phyloP scores from a whole-genome alignment of 2,797 vertebrate genomes.

The Strix occidentalis region DNA sequence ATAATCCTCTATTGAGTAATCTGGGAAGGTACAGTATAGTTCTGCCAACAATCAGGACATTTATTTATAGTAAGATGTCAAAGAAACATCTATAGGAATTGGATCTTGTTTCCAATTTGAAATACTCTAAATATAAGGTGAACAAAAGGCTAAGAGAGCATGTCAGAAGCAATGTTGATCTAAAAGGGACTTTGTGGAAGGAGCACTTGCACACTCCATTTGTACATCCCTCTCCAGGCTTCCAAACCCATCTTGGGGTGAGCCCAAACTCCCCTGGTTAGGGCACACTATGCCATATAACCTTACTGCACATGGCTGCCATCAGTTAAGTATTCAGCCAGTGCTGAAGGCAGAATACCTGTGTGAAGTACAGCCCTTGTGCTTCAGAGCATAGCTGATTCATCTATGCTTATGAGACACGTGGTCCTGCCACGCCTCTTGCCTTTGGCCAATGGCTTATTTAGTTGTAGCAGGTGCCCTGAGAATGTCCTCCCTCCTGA shows the following conservation, averaged over 20 bases:
- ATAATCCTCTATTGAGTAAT: background rate
- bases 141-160: background rate
- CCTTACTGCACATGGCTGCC: background rate
- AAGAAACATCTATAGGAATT: background rate
- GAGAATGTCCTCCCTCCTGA: background rate
- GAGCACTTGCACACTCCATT: accelerated
- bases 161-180: background rate
- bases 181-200: background rate
- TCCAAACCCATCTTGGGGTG: accelerated
- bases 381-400: background rate
- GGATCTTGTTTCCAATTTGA: background rate
- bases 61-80: background rate
- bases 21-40: background rate
- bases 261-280: background rate
- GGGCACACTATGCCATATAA: background rate
- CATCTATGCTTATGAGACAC: accelerated
- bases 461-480: background rate
- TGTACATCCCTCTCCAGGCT: background rate
- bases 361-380: background rate
- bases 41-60: background rate
- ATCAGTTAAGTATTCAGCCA: background rate
- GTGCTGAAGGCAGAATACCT: background rate
- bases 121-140: background rate
- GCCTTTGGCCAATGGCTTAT: background rate
- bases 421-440: background rate